Base-by-base conservation (phyloP, 2,888 invertebrate species). In the Mythimna impura region DNA sequence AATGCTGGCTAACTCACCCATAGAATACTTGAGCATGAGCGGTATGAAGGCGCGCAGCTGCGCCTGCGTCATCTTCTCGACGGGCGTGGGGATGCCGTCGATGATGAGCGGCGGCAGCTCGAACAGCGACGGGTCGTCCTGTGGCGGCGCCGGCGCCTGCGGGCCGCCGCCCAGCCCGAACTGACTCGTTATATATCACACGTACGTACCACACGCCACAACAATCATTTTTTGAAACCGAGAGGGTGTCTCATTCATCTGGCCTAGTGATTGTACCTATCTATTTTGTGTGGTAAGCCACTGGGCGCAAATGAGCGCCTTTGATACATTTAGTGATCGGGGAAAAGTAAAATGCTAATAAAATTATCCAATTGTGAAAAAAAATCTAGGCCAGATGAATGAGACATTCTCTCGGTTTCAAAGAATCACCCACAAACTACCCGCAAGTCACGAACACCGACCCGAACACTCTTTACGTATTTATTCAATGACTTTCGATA, bases 61-160 rank as follows among this genome's bases (percentile, higher is more conserved):
- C 70, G 99, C 99, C 96, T 99, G 99, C 57, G 99, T 99, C 99
- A 99, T 99, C 97, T 99, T 99, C 96, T 99, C 99, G 0, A 99
- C 99, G 22, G 99, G 99, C 77, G 99, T 99, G 81, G 99, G 99
- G 93, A 99, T 99, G 81, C 99, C 99, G 95, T 99, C 99, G 89
- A 99, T 99, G 89, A 99, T 99, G 83, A 99, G 97, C 62, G 99
- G 99, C 80, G 99, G 99, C 93, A 99, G 96, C 96, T 99, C 99
- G 95, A 99, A 99, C 73, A 99, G 97, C 83, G 98, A 98, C 7
- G 99, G 98, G 96, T 99, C 99, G 90, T 99, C 99, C 90, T 97
- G 97, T 86, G 96, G 94, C 91, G 96, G 94, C 87, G 95, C 93
- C 91, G 96, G 95, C 91, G 96, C 95, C 87, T 94, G 93, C 90